Base-by-base conservation (phyloP, 2,113 vertebrate genomes). In the Lophius piscatorius region DNA sequence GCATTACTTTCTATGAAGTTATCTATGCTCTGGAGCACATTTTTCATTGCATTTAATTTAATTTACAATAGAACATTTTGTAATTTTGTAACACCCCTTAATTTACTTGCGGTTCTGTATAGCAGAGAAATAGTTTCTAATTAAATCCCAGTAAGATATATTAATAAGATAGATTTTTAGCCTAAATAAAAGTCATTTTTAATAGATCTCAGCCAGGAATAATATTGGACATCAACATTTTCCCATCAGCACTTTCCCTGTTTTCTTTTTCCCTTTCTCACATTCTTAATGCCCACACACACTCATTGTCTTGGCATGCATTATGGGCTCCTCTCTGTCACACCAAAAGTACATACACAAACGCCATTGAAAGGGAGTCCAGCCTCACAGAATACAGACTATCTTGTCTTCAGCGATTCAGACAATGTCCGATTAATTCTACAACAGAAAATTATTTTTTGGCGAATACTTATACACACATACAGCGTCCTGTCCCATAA, bases 231-330 rank as follows among this genome's bases (percentile, higher is more conserved):
- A 54, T 4, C 26, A 2, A 56, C n/a, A 18, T 31, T 42, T 51
- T 51, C 4, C 35, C 39, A 9, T 40, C 54, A 46, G 21, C 21
- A 14, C 36, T 54, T 41, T 44, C 14, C 17, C 52, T 42, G 2
- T 51, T 5, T 51, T 45, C 46, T 39, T 28, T 38, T 10, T 34
- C 35, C 16, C 48, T 36, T 47, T 58, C 54, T 59, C 55, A 70
- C 74, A 85, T 87, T 84, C 62, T 51, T 76, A 39, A 64, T 62
- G 63, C 72, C 69, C 40, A 83, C 74, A 61, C 62, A 47, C 51
- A 50, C 40, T 59, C 74, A 71, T 73, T 76, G 64, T 77, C 47
- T 60, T 59, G 45, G 44, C 62, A 61, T 55, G 49, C 13, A 5
- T 73, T 42, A 66, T 21, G 46, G 26, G 4, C 23, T 44, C 6